Conservation (phyloP, 2,888 invertebrate genomes). For the Pristionchus arcanus region DNA sequence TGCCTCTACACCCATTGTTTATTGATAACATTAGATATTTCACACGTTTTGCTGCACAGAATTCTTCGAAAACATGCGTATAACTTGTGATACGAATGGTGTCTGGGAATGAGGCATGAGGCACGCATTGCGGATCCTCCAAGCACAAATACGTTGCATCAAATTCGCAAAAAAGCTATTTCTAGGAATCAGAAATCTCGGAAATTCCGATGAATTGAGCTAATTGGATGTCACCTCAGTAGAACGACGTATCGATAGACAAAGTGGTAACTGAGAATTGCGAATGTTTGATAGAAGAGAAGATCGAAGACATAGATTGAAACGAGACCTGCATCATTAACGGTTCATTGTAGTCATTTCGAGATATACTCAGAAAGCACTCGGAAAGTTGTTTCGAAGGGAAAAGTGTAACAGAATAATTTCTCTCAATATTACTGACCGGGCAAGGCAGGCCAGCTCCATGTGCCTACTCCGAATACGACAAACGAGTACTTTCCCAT, state of each 20-base stretch:
- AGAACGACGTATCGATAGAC: constrained; percentile 49
- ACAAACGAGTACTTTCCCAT: constrained; percentile 48
- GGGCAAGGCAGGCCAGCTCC: background rate
- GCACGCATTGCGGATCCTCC: background rate
- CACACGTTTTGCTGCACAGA: background rate
- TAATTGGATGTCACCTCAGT: background rate
- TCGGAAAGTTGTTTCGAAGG: too few species aligned
- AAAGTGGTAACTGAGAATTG: constrained; percentile 38
- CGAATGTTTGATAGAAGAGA: constrained; percentile 50
- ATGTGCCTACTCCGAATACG: constrained; percentile 45
- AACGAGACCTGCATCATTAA: background rate
- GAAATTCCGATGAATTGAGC: background rate
- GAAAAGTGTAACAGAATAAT: too few species aligned
- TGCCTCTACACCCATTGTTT: background rate
- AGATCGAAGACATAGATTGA: constrained; percentile 54
- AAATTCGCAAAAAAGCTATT: background rate
- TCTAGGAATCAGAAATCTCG: background rate
- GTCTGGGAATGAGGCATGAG: background rate
- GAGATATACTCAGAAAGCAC: too few species aligned
- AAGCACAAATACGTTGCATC: background rate
- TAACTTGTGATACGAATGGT: background rate
- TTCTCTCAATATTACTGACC: background rate
- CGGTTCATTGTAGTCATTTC: background rate
- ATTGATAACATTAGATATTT: background rate
- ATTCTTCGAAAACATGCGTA: background rate